A percentile compares a stretch with the other conserved stretches of the same genome.
These are phyloP conservation scores for Cryptoprocta ferox DNA, from an alignment of 2,797 vertebrate genomes.

Conservation along the genomic window DNA sequence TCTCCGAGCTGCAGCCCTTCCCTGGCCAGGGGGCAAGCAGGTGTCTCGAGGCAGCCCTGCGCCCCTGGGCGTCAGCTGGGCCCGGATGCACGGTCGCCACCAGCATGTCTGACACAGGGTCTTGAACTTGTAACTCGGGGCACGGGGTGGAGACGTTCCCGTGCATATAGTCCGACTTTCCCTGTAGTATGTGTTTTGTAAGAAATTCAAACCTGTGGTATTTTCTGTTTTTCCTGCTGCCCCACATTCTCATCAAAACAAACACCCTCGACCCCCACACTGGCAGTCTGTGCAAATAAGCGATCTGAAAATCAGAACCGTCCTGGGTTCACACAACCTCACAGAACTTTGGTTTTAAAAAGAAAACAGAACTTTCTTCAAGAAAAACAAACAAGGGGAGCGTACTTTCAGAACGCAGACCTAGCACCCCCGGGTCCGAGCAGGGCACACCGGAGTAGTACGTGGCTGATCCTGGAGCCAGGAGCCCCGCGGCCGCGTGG, in stretches of 20 bases:
- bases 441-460: neutral
- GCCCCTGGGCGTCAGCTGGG: neutral
- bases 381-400: neutral
- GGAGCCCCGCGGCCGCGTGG: neutral
- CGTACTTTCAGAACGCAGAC: neutral
- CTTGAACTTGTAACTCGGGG: neutral
- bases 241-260: neutral
- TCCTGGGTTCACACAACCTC: neutral
- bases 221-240: neutral
- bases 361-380: neutral
- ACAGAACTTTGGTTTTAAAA: neutral
- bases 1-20: neutral
- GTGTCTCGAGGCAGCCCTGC: too few relatives aligned
- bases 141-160: neutral
- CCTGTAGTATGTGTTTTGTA: neutral
- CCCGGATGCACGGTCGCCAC: neutral
- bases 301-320: neutral
- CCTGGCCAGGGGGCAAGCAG: neutral
- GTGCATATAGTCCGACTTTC: constrained; percentile 1
- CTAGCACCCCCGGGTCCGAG: rapidly evolving
- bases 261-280: neutral
- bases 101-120: constrained; percentile 7
- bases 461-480: neutral
- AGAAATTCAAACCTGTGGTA: neutral
- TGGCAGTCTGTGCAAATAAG: neutral